Evolutionary conservation across 2,113 vertebrate genomes (phyloP).

Genomic region (Pelvicachromis taeniatus): DNA sequence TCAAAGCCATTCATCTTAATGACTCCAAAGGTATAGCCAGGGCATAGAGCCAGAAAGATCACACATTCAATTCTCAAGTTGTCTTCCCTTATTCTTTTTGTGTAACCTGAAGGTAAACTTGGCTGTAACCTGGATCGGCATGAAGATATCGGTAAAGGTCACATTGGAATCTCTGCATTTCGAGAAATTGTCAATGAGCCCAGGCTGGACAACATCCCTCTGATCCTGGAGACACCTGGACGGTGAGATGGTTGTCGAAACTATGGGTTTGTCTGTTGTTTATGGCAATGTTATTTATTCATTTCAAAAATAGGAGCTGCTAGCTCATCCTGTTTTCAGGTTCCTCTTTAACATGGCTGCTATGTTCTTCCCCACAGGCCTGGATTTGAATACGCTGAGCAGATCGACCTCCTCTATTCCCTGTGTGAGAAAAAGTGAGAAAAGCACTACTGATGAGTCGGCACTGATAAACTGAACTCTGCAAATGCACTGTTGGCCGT

Average conservation of each 20-base stretch:
- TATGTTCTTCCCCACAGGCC: conserved; percentile 39
- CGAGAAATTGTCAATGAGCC: conserved; percentile 75
- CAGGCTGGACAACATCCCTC: conserved; percentile 69
- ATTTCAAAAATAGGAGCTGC: background rate
- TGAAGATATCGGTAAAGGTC: conserved; percentile 75
- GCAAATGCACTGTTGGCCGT: background rate
- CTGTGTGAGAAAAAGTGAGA: conserved; percentile 42
- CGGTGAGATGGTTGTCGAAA: conserved; percentile 50
- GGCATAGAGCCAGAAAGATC: background rate
- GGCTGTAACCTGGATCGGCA: conserved; percentile 77
- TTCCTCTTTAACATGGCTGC: background rate
- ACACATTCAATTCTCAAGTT: background rate
- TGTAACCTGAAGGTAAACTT: conserved; percentile 59
- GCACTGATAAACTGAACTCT: background rate
- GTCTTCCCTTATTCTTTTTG: background rate
- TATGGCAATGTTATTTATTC: background rate
- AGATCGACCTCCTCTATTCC: conserved; percentile 67
- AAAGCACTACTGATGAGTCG: background rate
- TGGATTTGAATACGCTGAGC: conserved; percentile 71
- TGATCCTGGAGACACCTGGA: conserved; percentile 78
- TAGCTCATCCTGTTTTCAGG: background rate
- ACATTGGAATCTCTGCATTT: conserved; percentile 75
- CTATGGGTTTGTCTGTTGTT: background rate
- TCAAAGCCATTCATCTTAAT: conserved; percentile 77
- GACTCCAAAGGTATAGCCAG: conserved; percentile 74